Evolutionary conservation across 2,888 invertebrate species (phyloP), one percentile per base, ranked within the genome.

Genomic region (Operophtera brumata): DNA sequence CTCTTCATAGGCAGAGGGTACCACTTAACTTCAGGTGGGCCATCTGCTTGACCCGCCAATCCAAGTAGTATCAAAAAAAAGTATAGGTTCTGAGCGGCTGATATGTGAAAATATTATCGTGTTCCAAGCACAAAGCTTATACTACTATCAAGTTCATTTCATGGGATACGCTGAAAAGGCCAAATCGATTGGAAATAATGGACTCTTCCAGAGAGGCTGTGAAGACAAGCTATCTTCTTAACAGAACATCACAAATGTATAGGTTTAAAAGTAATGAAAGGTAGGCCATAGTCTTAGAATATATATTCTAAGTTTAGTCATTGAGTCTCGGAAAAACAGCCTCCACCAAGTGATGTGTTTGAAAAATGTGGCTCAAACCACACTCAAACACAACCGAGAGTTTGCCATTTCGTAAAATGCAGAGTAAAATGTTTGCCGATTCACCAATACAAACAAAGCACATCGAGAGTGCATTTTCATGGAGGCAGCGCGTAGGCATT

Each of bases 111-210:
- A 26, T 26, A n/a, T n/a, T n/a, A 26, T 32, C n/a, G 7, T 32
- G 32, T 32, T 32, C 10, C 32, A 7, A 32, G n/a, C 6, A 32
- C 32, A 9, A 32, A 9, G n/a, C n/a, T 26, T 6, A 1, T 10
- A 32, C 0, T 32, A 10, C 5, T 8, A 32, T 32, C 32, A 32
- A 32, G 25, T 48, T 49, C 67, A 68, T 66, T 74, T 69, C 72
- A 70, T 66, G 66, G 67, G 63, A 69, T 61, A 62, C 58, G 58
- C 59, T 66, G 62, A 74, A 76, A 71, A 67, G 67, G 69, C 64
- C 63, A 67, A 73, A 65, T 77, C 76, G 69, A 70, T 75, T 74
- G 78, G 78, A 78, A 79, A 65, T 76, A 78, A 78, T 35, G 12
- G 5, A 35, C 35, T 7, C 12, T 32, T n/a, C n/a, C n/a, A n/a